These are phyloP conservation scores for Garrulus glandarius DNA, from an alignment of 2,797 vertebrate species.

Conservation along the genomic window DNA sequence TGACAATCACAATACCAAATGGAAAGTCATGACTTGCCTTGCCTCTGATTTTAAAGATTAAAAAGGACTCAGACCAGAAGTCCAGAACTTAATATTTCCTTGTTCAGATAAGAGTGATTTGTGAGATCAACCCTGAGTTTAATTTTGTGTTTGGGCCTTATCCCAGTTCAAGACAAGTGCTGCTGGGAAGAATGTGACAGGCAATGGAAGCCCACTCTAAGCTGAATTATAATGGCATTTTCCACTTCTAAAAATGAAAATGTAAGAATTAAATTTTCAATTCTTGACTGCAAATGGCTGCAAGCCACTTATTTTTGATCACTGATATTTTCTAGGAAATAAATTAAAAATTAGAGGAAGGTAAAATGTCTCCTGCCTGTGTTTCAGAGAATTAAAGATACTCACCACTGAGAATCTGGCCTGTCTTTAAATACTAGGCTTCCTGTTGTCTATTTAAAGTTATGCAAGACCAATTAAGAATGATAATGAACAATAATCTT, in stretches of 20 bases:
- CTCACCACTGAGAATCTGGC: neutral
- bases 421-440: neutral
- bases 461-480: neutral
- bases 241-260: neutral
- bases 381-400: neutral
- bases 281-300: neutral
- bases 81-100: neutral
- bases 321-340: neutral
- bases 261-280: neutral
- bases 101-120: neutral
- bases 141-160: neutral
- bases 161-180: neutral
- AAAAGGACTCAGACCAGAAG: neutral
- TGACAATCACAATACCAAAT: neutral
- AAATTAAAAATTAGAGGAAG: neutral
- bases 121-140: neutral
- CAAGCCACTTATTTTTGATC: neutral
- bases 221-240: neutral
- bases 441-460: neutral
- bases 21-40: neutral
- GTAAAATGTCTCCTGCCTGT: neutral
- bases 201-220: neutral
- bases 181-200: rapidly evolving
- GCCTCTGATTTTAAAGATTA: neutral
- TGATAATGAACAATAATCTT: neutral